phyloP scores from a whole-genome alignment of 2,797 vertebrate species.

The Epinephelus awoara region DNA sequence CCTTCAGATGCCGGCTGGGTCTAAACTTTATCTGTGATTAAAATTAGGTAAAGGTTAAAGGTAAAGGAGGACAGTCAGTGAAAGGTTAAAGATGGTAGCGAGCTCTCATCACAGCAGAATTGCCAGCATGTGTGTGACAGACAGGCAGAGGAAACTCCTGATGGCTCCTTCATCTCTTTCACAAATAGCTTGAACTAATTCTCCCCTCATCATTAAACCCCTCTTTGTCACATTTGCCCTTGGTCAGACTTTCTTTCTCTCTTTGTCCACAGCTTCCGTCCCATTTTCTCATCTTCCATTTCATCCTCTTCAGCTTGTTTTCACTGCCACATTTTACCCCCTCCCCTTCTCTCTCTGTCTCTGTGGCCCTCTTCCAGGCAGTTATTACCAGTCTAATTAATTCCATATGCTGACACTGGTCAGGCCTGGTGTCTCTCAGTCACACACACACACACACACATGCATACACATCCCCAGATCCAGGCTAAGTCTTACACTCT shows the following conservation, averaged over 20 bases:
- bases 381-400: conserved; percentile 75
- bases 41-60: no score
- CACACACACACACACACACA: conserved; percentile 17
- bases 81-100: not conserved
- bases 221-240: conserved; percentile 27
- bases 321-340: conserved; percentile 22
- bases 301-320: conserved; percentile 33
- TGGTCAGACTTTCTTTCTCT: conserved; percentile 20
- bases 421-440: conserved; percentile 60
- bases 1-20: no score
- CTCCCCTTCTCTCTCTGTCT: conserved; percentile 16
- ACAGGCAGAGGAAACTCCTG: conserved; percentile 14
- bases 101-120: conserved; percentile 11
- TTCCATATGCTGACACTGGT: conserved; percentile 71
- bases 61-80: not conserved
- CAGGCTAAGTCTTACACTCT: conserved; percentile 5
- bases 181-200: conserved; percentile 39
- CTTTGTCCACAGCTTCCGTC: conserved; percentile 15
- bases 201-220: conserved; percentile 28
- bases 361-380: conserved; percentile 36
- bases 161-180: conserved; percentile 20
- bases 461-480: not conserved
- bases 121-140: conserved; percentile 6
- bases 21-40: no score
- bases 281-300: conserved; percentile 31